Base-by-base conservation (phyloP, 2,113 vertebrate species). In the Chascanopsetta lugubris region DNA sequence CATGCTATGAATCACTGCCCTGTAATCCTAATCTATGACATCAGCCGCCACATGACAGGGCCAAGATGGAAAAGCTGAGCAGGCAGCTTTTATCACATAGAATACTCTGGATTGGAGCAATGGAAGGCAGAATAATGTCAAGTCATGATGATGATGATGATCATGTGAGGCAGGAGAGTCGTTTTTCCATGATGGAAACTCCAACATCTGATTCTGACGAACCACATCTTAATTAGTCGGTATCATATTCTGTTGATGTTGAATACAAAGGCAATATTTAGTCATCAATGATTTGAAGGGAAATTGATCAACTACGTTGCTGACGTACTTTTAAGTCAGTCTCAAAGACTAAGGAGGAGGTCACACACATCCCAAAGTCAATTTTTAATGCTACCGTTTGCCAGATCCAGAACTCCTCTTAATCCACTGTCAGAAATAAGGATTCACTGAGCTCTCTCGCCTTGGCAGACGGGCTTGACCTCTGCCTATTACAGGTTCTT, bases 11-110 rank as follows among this genome's bases (percentile, higher is more conserved):
- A 58, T 81, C 67, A 69, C 24, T 8, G 11, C 13, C 38, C 20
- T 25, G 27, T 26, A 40, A 47, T 51, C 60, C 40, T 13, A 32
- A 42, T n/a, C 5, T 18, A 38, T 88, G 78, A 69, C 42, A 61
- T 78, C 51, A 62, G 22, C 9, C 55, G 54, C n/a, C 64, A 51
- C 53, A 82, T 86, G 75, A 72, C 58, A 25, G 4, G 69, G 76
- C 13, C 15, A 26, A 51, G 15, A 45, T 67, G 75, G 85, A 83
- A 80, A 85, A 58, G 65, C 63, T 81, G 79, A 81, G 51, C 10
- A 38, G 53, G 24, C 48, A 47, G 17, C 55, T 67, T 77, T 79
- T 68, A 75, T 56, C 36, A 56, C 21, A 42, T 1, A 9, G 24
- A 42, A 9, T 15, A 18, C 36, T 15, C 12, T 20, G 27, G 48